phyloP scores from a whole-genome alignment of 2,888 invertebrate species.

The Ischnus inquisitorius region DNA sequence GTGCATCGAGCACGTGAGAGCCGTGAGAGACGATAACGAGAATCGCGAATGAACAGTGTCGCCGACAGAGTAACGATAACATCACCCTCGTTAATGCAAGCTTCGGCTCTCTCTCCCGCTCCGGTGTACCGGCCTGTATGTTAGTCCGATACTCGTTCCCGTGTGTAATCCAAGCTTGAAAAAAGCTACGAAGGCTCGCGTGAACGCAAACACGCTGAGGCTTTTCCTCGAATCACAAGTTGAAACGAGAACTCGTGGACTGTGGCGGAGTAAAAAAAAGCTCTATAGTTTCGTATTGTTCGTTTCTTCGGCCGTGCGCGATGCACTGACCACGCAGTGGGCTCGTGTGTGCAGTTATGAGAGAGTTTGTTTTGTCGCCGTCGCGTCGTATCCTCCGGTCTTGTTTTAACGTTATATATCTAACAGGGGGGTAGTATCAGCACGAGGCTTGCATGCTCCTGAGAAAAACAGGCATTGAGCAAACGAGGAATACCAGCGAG shows the following conservation, averaged over 20 bases:
- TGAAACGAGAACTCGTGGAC: background rate
- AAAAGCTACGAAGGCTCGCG: constrained; percentile 22
- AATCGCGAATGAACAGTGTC: constrained; percentile 42
- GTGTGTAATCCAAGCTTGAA: background rate
- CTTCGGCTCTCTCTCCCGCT: background rate
- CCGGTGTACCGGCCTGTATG: background rate
- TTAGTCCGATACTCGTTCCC: background rate
- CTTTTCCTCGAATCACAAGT: constrained; percentile 43
- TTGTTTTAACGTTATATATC: background rate
- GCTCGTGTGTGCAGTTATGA: background rate
- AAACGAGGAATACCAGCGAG: background rate
- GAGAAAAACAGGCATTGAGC: constrained; percentile 26
- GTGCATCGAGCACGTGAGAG: constrained; percentile 3
- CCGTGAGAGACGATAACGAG: constrained; percentile 47
- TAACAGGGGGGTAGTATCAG: background rate
- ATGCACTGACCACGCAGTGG: background rate
- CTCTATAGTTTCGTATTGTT: background rate
- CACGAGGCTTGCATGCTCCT: constrained; percentile 5
- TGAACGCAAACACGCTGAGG: constrained; percentile 22
- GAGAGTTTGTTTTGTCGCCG: constrained; percentile 10
- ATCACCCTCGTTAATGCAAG: constrained; percentile 44
- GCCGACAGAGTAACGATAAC: constrained; percentile 40
- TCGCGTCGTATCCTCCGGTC: constrained; percentile 11
- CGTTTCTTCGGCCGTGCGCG: background rate
- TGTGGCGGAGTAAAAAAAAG: background rate